Evolutionary conservation across 2,888 invertebrate genomes (phyloP).

Genomic region (Melinopterus prodromus): DNA sequence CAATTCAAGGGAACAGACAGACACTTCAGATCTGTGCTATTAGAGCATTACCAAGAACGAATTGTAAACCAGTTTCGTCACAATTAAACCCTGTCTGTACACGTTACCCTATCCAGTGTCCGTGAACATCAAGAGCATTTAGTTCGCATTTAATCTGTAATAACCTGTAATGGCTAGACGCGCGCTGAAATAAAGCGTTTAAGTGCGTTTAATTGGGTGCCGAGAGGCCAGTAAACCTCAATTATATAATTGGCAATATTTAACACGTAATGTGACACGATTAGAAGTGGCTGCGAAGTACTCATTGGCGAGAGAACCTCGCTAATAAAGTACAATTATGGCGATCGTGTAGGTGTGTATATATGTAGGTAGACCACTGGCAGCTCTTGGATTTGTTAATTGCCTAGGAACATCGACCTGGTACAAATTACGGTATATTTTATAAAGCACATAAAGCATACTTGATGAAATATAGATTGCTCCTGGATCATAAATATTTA

Average conservation of each 20-base stretch:
- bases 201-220: conserved; percentile 4
- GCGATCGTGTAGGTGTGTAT: background rate
- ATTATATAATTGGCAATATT: background rate
- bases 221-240: background rate
- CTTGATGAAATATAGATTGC: background rate
- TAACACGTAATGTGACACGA: background rate
- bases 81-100: background rate
- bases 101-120: background rate
- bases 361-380: background rate
- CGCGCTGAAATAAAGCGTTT: background rate
- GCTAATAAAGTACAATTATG: background rate
- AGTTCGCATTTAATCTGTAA: background rate
- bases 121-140: background rate
- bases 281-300: background rate
- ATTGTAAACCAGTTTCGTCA: background rate
- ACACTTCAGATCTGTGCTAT: background rate
- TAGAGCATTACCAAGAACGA: background rate
- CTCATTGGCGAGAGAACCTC: background rate
- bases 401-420: background rate
- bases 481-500: background rate
- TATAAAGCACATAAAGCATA: background rate
- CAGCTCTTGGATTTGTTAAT: background rate
- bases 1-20: background rate
- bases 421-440: background rate
- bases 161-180: background rate